Evolutionary conservation across 2,113 vertebrate species (phyloP).

Genomic region (Phoenicopterus ruber): DNA sequence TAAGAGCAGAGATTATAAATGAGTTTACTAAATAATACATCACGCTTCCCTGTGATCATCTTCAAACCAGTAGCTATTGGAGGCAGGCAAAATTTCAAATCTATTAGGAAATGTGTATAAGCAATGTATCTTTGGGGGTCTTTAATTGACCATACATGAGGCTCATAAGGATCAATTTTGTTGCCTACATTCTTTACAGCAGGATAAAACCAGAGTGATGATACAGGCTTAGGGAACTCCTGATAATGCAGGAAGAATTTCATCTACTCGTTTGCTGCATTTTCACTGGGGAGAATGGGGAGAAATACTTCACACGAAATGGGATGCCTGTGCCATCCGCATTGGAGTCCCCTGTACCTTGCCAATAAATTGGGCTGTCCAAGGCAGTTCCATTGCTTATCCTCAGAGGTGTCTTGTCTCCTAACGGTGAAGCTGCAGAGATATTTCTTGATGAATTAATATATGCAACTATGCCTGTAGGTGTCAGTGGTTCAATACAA

Average conservation of each 20-base stretch:
- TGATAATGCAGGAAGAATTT: not conserved
- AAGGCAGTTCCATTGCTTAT: not conserved
- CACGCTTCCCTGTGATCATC: accelerated
- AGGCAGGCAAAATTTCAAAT: not conserved
- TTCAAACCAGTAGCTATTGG: not conserved
- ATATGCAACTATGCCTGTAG: not conserved
- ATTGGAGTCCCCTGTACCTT: not conserved
- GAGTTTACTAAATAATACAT: not conserved
- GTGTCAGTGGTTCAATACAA: not conserved
- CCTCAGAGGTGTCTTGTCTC: not conserved
- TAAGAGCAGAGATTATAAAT: not conserved
- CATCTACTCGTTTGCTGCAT: not conserved
- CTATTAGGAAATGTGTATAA: accelerated
- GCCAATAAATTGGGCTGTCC: not conserved
- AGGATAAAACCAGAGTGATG: not conserved
- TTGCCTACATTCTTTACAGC: not conserved
- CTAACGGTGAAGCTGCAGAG: not conserved
- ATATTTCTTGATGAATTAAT: not conserved
- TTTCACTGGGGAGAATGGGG: not conserved
- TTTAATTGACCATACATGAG: accelerated
- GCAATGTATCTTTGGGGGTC: accelerated
- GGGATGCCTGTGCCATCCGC: not conserved
- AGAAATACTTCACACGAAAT: not conserved
- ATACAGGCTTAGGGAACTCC: not conserved
- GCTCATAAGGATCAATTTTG: not conserved